Percentiles rank a stretch among this genome's conserved stretches.
Conservation (phyloP, 2,888 invertebrate species). For the Cryptops parisi region DNA sequence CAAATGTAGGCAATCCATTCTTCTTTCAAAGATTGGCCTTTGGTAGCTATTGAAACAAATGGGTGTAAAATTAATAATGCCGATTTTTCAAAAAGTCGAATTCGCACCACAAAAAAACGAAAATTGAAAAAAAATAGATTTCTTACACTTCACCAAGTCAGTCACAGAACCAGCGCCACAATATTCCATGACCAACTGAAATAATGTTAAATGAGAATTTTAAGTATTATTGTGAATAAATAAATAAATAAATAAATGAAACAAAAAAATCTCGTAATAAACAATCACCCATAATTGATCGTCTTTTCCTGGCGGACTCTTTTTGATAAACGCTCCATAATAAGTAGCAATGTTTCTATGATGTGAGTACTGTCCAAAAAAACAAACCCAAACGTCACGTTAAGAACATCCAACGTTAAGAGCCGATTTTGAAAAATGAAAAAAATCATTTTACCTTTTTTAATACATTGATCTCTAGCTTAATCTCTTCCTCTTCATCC, state of each 20-base stretch:
- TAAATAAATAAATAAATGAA: not conserved
- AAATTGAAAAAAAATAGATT: not conserved
- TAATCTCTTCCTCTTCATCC: slow-evolving; percentile 99
- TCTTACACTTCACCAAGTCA: slow-evolving; percentile 82
- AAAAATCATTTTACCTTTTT: slow-evolving; percentile 49
- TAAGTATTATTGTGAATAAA: not conserved
- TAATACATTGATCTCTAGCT: slow-evolving; percentile 97
- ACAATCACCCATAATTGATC: slow-evolving; percentile 93
- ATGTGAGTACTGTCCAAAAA: slow-evolving; percentile 65
- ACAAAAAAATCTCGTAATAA: too few species aligned
- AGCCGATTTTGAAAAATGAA: slow-evolving; percentile 4
- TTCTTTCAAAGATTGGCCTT: slow-evolving; percentile 94
- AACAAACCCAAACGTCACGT: slow-evolving; percentile 3
- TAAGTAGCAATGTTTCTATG: slow-evolving; percentile 99
- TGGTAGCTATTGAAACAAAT: slow-evolving; percentile 48
- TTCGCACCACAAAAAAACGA: not conserved
- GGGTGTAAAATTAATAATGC: too few species aligned
- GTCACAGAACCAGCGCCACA: slow-evolving; percentile 99
- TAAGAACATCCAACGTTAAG: not conserved
- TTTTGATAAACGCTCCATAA: slow-evolving; percentile 99
- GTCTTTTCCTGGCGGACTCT: slow-evolving; percentile 96
- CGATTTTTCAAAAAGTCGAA: too few species aligned
- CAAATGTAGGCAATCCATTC: slow-evolving; percentile 99
- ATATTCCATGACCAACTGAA: slow-evolving; percentile 91
- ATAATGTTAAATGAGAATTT: slow-evolving; percentile 2